phyloP scores from a whole-genome alignment of 2,797 vertebrate genomes.

The Pseudopleuronectes americanus region DNA sequence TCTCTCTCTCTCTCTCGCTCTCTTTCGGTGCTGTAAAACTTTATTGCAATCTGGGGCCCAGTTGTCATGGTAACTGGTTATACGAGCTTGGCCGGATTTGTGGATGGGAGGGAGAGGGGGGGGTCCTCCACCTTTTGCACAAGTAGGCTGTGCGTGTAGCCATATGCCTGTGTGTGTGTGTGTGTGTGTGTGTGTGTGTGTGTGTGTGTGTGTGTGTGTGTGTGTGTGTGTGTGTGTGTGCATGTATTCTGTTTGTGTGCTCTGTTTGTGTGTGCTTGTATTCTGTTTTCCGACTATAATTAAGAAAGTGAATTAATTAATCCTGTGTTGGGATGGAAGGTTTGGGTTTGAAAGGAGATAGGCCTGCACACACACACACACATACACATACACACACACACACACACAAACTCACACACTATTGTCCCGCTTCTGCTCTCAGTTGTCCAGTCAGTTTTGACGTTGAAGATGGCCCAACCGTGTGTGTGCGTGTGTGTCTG shows the following conservation, averaged over 20 bases:
- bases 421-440: too few relatives aligned
- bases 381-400: not conserved
- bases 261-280: not conserved
- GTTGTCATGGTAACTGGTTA: constrained; percentile 82
- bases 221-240: not conserved
- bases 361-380: not conserved
- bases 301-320: constrained; percentile 40
- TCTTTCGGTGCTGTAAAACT: constrained; percentile 76
- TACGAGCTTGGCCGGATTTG: constrained; percentile 71
- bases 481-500: too few relatives aligned
- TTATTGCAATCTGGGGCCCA: constrained; percentile 76
- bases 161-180: too few relatives aligned
- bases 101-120: constrained; percentile 25
- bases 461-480: too few relatives aligned
- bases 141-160: constrained; percentile 13
- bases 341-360: not conserved
- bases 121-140: constrained; percentile 49
- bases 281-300: constrained; percentile 66
- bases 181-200: too few relatives aligned
- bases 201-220: not conserved
- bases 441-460: too few relatives aligned
- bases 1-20: constrained; percentile 13
- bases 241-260: not conserved
- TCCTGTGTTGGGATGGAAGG: not conserved
- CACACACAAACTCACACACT: too few relatives aligned